A percentile compares a stretch with the other conserved stretches of the same genome.
Evolutionary conservation across 2,888 invertebrate genomes (phyloP).

Genomic region (Morpho achilles): DNA sequence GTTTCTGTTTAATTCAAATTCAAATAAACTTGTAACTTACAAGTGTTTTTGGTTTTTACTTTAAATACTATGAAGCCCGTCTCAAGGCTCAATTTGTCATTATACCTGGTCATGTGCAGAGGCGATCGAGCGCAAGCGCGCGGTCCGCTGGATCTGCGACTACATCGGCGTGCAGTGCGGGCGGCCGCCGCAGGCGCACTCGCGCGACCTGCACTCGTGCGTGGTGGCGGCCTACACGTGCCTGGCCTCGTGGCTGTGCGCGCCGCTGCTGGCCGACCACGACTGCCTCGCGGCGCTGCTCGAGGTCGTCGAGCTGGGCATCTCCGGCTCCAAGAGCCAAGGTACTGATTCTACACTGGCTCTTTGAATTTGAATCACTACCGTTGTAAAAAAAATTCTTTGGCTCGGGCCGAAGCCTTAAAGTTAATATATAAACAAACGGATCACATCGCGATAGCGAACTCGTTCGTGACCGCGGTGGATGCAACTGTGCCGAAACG

Average conservation of each 20-base stretch:
- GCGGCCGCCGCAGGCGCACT: slow-evolving; percentile 95
- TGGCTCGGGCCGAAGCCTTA: too few species aligned
- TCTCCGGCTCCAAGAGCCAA: slow-evolving; percentile 95
- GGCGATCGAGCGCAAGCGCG: slow-evolving; percentile 92
- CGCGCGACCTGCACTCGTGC: slow-evolving; percentile 95
- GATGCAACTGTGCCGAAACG: too few species aligned
- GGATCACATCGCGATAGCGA: too few species aligned
- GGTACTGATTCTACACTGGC: slow-evolving; percentile 45
- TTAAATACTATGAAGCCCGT: too few species aligned
- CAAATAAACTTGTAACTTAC: too few species aligned
- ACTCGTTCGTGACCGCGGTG: too few species aligned
- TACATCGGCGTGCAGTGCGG: slow-evolving; percentile 98
- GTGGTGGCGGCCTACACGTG: slow-evolving; percentile 96
- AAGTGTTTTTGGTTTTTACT: too few species aligned
- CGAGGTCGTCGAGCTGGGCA: slow-evolving; percentile 98
- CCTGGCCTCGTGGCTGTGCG: slow-evolving; percentile 94
- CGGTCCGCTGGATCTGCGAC: slow-evolving; percentile 98
- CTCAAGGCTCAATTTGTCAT: too few species aligned
- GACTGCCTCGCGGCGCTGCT: slow-evolving; percentile 95
- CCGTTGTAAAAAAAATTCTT: background rate
- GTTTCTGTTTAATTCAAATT: too few species aligned
- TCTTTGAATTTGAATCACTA: background rate
- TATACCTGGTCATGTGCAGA: slow-evolving; percentile 72
- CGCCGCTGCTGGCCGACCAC: slow-evolving; percentile 93
- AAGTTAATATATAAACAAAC: too few species aligned